Base-by-base conservation (phyloP, 2,113 vertebrate genomes). In the Oophaga pumilio region DNA sequence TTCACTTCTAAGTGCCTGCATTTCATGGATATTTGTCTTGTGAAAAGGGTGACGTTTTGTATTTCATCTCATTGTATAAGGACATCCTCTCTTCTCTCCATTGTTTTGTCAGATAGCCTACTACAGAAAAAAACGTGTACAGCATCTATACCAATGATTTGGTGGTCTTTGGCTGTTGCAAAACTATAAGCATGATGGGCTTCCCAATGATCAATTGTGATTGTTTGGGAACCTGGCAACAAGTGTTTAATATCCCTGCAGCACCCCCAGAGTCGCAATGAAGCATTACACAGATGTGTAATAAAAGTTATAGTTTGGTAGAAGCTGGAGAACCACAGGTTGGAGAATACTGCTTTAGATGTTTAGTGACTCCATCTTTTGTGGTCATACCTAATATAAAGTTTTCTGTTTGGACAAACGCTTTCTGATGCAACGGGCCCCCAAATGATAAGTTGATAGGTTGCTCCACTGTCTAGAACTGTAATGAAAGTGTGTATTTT, bases 1-100 rank as follows among this genome's bases (percentile, higher is more conserved):
- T 87, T 83, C 69, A 84, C 24, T 84, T 69, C 73, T 84, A 88
- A 88, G 87, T 88, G 87, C 87, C 87, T 88, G 76, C 50, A 88
- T 83, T 88, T 88, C 18, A 33, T 53, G 12, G 76, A 69, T 81
- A 26, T 49, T 57, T 33, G 77, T 87, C 52, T 87, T 66, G 33
- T 71, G 20, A 71, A 71, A 50, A 53, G 76, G 10, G 76, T 60
- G 22, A 86, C 60, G 18, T 74, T 73, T 73, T 43, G 53, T 24
- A 53, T 14, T 28, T 24, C 8, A 74, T 50, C 12, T 20, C 28
- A 80, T 60, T 33, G 24, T 80, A 33, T 13, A 43, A 80, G 43
- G 56, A 60, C 15, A 9, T 80, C 56, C 26, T 43, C 15, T 60
- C 56, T 20, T 80, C 28, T 4, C 20, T 6, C 77, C 77, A 20